Evolutionary conservation across 2,113 vertebrate species (phyloP).

Genomic region (Deroptyus accipitrinus): DNA sequence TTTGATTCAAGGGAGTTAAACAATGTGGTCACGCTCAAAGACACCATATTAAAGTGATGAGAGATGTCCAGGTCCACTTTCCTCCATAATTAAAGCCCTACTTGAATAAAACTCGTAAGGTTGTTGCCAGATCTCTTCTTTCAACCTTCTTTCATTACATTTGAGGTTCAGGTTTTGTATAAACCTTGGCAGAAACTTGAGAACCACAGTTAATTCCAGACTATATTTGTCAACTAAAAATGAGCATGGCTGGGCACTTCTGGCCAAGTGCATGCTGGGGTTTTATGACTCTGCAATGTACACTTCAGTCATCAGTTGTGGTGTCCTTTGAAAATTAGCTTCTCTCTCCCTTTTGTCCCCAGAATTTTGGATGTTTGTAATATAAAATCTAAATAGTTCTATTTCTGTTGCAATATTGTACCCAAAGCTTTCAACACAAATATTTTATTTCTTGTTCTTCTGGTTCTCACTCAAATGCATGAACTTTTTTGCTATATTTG

Average conservation of each 20-base stretch:
- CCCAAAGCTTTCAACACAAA: background rate
- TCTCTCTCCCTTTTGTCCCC: background rate
- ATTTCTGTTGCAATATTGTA: background rate
- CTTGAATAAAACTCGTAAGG: slow-evolving; percentile 68
- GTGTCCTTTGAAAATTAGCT: background rate
- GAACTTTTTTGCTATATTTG: background rate
- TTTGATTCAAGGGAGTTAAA: slow-evolving; percentile 48
- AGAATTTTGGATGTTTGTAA: background rate
- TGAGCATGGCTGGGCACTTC: background rate
- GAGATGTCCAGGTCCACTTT: slow-evolving; percentile 71
- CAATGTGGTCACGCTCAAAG: slow-evolving; percentile 13
- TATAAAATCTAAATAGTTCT: background rate
- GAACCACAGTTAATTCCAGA: slow-evolving; percentile 14
- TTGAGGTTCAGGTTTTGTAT: slow-evolving; percentile 60
- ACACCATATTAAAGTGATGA: slow-evolving; percentile 77
- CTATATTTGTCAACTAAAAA: background rate
- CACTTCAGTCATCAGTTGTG: background rate
- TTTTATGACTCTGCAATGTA: background rate
- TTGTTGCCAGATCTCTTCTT: slow-evolving; percentile 81
- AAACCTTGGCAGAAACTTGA: slow-evolving; percentile 75
- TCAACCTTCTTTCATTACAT: slow-evolving; percentile 82
- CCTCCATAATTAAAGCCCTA: slow-evolving; percentile 57
- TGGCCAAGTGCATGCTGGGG: background rate
- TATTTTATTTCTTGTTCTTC: background rate
- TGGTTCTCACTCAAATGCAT: background rate